These are phyloP conservation scores for Steromphala cineraria DNA, from an alignment of 2,888 invertebrate genomes.

Conservation along the genomic window DNA sequence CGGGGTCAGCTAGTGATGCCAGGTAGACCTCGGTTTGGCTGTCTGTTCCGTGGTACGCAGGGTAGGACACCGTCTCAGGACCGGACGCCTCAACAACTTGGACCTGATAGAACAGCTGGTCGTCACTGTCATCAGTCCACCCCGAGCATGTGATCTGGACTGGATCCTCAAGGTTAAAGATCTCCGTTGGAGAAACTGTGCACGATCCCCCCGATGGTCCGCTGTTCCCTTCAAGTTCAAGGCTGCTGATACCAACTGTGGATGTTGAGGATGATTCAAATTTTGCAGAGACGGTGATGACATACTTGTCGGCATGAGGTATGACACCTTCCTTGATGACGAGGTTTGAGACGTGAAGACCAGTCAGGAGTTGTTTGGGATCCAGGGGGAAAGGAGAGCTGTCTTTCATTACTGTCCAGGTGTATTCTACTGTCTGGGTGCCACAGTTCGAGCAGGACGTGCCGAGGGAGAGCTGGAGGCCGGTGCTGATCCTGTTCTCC, in stretches of 20 bases:
- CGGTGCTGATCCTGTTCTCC: conserved; percentile 41
- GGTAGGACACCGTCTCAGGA: conserved; percentile 32
- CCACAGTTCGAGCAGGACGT: conserved; percentile 50
- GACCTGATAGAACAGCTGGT: conserved; percentile 27
- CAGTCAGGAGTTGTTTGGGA: conserved; percentile 14
- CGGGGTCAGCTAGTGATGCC: conserved; percentile 44
- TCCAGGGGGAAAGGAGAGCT: background rate
- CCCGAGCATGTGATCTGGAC: conserved; percentile 46
- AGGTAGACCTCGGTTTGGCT: conserved; percentile 43
- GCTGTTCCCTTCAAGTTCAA: conserved; percentile 38
- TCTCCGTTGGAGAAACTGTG: conserved; percentile 26
- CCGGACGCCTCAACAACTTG: conserved; percentile 13
- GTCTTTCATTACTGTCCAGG: conserved; percentile 45
- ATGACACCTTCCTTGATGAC: conserved; percentile 45
- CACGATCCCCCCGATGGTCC: conserved; percentile 47
- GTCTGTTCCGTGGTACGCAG: conserved; percentile 49
- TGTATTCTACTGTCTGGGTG: conserved; percentile 37
- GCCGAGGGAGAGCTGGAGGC: conserved; percentile 43
- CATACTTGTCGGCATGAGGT: conserved; percentile 39
- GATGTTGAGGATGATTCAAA: background rate
- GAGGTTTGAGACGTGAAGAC: conserved; percentile 41
- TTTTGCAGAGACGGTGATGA: conserved; percentile 40
- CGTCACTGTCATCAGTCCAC: conserved; percentile 46
- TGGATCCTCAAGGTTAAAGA: conserved; percentile 38
- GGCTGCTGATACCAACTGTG: conserved; percentile 37